Conservation (phyloP, 2,888 invertebrate species). For the Luperina testacea region DNA sequence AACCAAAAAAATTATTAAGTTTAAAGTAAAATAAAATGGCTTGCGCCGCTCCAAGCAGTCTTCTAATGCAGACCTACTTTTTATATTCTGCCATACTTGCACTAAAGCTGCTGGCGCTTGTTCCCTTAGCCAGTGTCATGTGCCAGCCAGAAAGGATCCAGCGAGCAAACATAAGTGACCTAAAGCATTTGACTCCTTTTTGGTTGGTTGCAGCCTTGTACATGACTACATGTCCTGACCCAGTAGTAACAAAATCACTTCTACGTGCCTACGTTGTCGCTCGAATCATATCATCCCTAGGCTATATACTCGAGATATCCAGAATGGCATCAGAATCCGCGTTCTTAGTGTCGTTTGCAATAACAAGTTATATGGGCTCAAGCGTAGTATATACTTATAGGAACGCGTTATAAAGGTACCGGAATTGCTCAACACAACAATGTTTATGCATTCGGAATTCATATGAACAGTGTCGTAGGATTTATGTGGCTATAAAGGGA, state of each 20-base stretch:
- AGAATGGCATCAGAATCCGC: constrained; percentile 65
- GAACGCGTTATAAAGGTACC: constrained; percentile 52
- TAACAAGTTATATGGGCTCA: constrained; percentile 74
- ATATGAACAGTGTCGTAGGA: constrained; percentile 27
- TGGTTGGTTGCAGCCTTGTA: constrained; percentile 80
- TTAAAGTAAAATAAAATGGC: constrained; percentile 5
- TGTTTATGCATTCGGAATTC: constrained; percentile 37
- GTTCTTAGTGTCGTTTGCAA: constrained; percentile 73
- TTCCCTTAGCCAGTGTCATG: constrained; percentile 70
- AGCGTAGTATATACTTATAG: constrained; percentile 74
- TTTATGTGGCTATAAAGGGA: constrained; percentile 46
- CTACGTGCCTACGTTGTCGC: constrained; percentile 71
- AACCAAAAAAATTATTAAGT: neutral
- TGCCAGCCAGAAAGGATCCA: constrained; percentile 71
- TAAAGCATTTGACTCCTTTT: constrained; percentile 79
- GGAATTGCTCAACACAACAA: constrained; percentile 27
- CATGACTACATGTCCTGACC: constrained; percentile 74
- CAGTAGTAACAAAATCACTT: constrained; percentile 64
- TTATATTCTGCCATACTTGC: constrained; percentile 67
- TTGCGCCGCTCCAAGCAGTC: constrained; percentile 4
- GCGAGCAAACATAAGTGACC: constrained; percentile 75
- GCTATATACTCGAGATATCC: constrained; percentile 71
- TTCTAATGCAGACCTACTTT: constrained; percentile 65
- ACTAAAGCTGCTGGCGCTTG: constrained; percentile 67
- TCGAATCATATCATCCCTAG: constrained; percentile 69